A percentile compares a stretch with the other conserved stretches of the same genome.
These are phyloP conservation scores for Macrosiphum euphorbiae DNA, from an alignment of 2,888 invertebrate genomes.

Conservation along the genomic window DNA sequence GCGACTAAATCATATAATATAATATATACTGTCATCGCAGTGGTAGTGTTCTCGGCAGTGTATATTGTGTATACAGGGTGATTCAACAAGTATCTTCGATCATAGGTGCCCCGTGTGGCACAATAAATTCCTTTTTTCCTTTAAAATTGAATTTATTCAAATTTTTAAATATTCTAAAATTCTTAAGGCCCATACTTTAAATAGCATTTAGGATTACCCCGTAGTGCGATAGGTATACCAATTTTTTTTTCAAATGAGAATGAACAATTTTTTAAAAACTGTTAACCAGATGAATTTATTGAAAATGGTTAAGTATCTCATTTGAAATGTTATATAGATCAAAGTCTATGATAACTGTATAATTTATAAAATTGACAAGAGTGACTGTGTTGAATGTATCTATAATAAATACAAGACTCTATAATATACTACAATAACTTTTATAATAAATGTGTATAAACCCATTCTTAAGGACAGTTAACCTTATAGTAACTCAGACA, in stretches of 20 bases:
- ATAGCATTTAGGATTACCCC: too few species aligned
- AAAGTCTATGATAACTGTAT: not conserved
- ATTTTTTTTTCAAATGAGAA: not conserved
- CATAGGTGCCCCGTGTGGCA: too few species aligned
- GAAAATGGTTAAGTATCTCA: not conserved
- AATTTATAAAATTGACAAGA: not conserved
- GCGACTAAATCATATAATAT: slow-evolving; percentile 23
- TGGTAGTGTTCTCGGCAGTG: not conserved
- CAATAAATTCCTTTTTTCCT: too few species aligned
- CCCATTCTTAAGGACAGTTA: not conserved
- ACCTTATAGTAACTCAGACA: not conserved
- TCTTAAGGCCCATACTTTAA: too few species aligned
- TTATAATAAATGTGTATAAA: too few species aligned
- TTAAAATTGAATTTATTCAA: too few species aligned
- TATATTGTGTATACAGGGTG: not conserved
- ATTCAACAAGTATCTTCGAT: not conserved
- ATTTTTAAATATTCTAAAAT: too few species aligned
- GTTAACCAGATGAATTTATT: not conserved
- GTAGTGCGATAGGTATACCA: too few species aligned
- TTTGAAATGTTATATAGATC: not conserved
- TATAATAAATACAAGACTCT: not conserved
- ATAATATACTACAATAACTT: not conserved
- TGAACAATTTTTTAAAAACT: not conserved
- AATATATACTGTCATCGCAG: not conserved
- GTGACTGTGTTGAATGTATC: not conserved